Percentiles rank a stretch among this genome's conserved stretches.
Conservation (phyloP, 92 coral and sea anemone genomes). For the Scolanthus callimorphus region DNA sequence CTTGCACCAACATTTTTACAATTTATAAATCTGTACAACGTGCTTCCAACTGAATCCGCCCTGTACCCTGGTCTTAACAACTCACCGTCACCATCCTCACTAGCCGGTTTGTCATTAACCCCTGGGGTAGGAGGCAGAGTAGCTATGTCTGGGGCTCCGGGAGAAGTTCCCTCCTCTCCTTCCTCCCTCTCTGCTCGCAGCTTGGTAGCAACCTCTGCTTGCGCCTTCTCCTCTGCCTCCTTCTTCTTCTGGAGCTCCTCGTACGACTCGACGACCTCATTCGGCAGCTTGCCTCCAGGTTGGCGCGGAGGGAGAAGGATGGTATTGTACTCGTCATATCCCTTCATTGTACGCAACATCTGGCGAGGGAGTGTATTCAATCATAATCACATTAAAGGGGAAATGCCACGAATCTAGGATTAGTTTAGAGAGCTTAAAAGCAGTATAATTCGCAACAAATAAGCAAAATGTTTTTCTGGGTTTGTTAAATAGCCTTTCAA, state of each 20-base stretch:
- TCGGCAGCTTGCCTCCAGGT: conserved; percentile 86
- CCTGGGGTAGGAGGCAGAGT: conserved; percentile 51
- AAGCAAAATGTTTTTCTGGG: too few species aligned
- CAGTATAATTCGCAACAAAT: too few species aligned
- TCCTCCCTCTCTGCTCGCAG: conserved; percentile 51
- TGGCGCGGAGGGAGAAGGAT: conserved; percentile 90
- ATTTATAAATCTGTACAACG: too few species aligned
- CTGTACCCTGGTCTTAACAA: too few species aligned
- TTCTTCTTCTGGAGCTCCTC: conserved; percentile 80
- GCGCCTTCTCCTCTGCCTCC: conserved; percentile 85
- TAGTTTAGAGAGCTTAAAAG: too few species aligned
- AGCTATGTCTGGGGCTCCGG: conserved; percentile 33
- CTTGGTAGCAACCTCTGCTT: conserved; percentile 73
- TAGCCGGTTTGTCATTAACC: conserved; percentile 33
- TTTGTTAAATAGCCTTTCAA: too few species aligned
- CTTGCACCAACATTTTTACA: too few species aligned
- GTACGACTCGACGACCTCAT: conserved; percentile 70
- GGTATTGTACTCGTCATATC: conserved; percentile 97
- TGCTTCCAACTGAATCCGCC: too few species aligned
- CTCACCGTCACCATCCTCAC: conserved; percentile 46
- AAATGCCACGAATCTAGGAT: too few species aligned
- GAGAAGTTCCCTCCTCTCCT: conserved; percentile 15
- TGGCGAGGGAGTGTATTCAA: conserved; percentile 9
- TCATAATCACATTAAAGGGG: too few species aligned
- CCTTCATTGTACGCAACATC: conserved; percentile 95